Conservation (phyloP, 2,113 vertebrate species). For the Cephalophus harveyi region DNA sequence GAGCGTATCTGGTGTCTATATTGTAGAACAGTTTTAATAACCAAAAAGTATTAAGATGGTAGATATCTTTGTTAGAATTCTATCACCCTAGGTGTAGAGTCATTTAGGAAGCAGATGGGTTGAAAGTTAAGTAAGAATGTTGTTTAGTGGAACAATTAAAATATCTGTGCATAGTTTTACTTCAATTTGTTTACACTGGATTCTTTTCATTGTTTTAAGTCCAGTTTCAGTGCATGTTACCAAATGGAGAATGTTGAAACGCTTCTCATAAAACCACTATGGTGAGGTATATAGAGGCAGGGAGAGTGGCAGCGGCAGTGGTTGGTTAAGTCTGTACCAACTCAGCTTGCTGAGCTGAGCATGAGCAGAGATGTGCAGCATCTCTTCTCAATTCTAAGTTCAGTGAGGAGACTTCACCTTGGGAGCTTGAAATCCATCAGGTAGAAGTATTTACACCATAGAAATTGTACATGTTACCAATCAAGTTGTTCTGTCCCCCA, state of each 20-base stretch:
- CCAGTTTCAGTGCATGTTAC: neutral
- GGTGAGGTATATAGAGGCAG: neutral
- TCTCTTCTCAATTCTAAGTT: neutral
- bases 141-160: neutral
- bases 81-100: neutral
- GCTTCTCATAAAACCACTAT: neutral
- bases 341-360: neutral
- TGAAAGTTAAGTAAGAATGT: neutral
- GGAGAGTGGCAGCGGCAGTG: rapidly evolving
- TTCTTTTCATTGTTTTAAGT: neutral
- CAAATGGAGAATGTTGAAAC: neutral
- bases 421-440: neutral
- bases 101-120: neutral
- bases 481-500: neutral
- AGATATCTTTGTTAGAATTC: neutral
- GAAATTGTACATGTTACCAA: neutral
- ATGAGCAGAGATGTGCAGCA: neutral
- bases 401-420: neutral
- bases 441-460: neutral
- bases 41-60: neutral
- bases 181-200: neutral
- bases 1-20: neutral
- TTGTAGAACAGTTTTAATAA: neutral
- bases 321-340: neutral
- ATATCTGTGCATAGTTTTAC: neutral